Percentiles rank a stretch among this genome's conserved stretches.
These are phyloP conservation scores for Babylonia areolata DNA, from an alignment of 1,140 invertebrate species.

Conservation along the genomic window DNA sequence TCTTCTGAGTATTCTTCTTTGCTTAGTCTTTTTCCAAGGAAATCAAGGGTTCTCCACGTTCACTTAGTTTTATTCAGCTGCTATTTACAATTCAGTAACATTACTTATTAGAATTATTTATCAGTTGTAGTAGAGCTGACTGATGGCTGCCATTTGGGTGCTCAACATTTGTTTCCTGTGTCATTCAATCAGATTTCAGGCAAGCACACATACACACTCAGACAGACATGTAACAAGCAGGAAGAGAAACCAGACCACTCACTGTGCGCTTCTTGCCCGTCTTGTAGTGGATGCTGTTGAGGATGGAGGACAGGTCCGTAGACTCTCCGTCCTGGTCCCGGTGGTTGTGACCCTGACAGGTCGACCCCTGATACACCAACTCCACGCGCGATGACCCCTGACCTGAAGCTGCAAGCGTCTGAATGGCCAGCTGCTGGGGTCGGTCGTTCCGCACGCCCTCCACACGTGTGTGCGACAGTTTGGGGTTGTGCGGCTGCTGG, in stretches of 20 bases:
- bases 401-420: conserved; percentile 61
- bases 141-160: too few species aligned
- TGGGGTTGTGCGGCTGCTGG: conserved; percentile 55
- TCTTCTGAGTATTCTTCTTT: too few species aligned
- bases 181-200: too few species aligned
- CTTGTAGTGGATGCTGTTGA: conserved; percentile 57
- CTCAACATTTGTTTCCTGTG: too few species aligned
- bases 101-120: too few species aligned
- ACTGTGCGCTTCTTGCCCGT: conserved; percentile 59
- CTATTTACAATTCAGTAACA: too few species aligned
- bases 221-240: too few species aligned
- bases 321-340: conserved; percentile 42
- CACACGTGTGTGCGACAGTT: conserved; percentile 59
- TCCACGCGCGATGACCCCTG: conserved; percentile 60
- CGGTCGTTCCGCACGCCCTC: conserved; percentile 55
- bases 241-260: conserved; percentile 22
- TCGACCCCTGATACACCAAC: conserved; percentile 58
- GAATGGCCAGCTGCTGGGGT: conserved; percentile 64
- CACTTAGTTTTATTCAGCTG: too few species aligned
- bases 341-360: conserved; percentile 13
- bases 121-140: too few species aligned
- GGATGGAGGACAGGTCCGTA: conserved; percentile 57
- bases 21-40: too few species aligned
- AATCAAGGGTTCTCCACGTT: too few species aligned
- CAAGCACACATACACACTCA: too few species aligned